These are phyloP conservation scores for Pelobates fuscus DNA, from an alignment of 2,113 vertebrate species.

Conservation along the genomic window DNA sequence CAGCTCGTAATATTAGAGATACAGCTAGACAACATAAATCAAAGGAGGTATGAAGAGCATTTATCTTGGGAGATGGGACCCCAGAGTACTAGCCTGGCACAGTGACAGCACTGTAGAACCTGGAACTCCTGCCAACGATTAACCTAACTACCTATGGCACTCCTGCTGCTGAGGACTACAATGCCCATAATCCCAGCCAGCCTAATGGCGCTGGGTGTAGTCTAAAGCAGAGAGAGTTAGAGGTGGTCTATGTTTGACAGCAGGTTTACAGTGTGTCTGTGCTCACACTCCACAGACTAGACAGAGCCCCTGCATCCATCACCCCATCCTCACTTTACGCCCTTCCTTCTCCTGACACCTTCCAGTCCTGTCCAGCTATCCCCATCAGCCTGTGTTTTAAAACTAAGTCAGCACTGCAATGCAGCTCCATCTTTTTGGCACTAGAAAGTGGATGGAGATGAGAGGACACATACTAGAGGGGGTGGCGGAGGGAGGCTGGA, in stretches of 20 bases:
- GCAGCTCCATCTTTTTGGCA: conserved; percentile 52
- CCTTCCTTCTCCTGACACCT: conserved; percentile 2
- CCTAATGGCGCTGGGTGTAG: neutral
- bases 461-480: neutral
- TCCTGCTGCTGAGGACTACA: neutral
- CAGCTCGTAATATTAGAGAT: neutral
- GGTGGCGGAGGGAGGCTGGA: conserved; percentile 2
- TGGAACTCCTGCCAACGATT: too few species aligned
- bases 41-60: neutral
- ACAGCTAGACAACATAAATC: neutral
- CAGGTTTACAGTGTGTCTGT: neutral
- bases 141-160: too few species aligned
- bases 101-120: neutral
- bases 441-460: conserved; percentile 10
- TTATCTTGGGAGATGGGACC: too few species aligned
- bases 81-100: neutral
- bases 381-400: conserved; percentile 23
- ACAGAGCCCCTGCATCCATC: conserved; percentile 9
- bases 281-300: conserved; percentile 1
- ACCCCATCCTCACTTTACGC: conserved; percentile 3
- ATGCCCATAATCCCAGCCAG: neutral
- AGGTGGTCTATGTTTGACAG: neutral
- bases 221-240: neutral
- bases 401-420: conserved; percentile 53
- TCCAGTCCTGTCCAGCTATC: conserved; percentile 31